Conservation (phyloP, 1,140 invertebrate genomes). For the Drosophila arawakana region DNA sequence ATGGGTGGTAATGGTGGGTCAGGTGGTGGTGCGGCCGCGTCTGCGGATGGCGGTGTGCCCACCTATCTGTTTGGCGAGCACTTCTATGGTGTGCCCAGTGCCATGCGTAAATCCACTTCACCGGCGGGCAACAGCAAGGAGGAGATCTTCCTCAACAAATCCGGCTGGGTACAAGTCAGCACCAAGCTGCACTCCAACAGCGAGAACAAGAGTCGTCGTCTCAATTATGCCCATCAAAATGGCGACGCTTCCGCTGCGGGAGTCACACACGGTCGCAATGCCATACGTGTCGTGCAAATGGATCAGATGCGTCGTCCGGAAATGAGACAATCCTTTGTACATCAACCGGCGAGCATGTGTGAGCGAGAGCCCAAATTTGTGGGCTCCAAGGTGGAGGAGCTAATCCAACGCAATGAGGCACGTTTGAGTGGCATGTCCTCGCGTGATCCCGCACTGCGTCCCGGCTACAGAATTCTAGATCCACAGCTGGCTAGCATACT, state of each 20-base stretch:
- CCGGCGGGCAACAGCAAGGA: conserved; percentile 65
- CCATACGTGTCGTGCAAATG: conserved; percentile 47
- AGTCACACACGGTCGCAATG: conserved; percentile 30
- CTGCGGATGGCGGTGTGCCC: conserved; percentile 46
- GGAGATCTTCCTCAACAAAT: conserved; percentile 83
- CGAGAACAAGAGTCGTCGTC: conserved; percentile 55
- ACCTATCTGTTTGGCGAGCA: conserved; percentile 83
- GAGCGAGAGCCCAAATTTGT: conserved; percentile 64
- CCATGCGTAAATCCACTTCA: conserved; percentile 52
- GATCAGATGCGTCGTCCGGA: conserved; percentile 59
- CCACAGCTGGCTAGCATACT: conserved; percentile 76
- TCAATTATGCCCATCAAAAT: conserved; percentile 60
- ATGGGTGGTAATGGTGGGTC: conserved; percentile 54
- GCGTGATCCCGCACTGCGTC: conserved; percentile 58
- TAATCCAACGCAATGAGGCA: conserved; percentile 78
- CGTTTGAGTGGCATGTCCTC: conserved; percentile 45
- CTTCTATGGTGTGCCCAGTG: conserved; percentile 39
- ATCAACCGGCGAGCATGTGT: conserved; percentile 49
- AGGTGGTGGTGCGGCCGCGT: conserved; percentile 15
- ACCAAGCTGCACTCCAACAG: conserved; percentile 44
- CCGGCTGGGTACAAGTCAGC: conserved; percentile 84
- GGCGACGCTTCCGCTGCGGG: conserved; percentile 4
- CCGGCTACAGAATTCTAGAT: conserved; percentile 79
- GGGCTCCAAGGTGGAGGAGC: conserved; percentile 79
- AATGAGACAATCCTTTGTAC: conserved; percentile 50